Base-by-base conservation (phyloP, 1,140 invertebrate species). In the Hylaeus volcanicus region DNA sequence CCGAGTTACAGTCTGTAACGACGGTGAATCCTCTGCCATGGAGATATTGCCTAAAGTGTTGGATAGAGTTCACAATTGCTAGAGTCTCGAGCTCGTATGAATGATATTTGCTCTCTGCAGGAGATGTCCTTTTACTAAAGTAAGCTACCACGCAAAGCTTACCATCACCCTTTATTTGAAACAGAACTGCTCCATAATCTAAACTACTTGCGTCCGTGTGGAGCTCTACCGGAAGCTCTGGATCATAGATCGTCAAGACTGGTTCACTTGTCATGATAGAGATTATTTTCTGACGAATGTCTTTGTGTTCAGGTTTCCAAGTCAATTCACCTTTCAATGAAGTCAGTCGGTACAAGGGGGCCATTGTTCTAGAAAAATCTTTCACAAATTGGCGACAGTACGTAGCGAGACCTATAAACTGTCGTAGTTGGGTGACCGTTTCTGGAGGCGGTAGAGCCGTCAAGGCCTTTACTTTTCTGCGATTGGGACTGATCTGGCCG, bases 1-100 rank as follows among this genome's bases (percentile, higher is more conserved):
- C 86, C 58, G 68, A 93, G 66, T 89, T 90, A 53, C 91, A 92
- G 82, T 91, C 88, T 0, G 79, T 92, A n/a, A 82, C 64, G 3
- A 79, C 74, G 2, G 55, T 68, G 65, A 81, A 84, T n/a, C 73
- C 51, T 68, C 82, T 73, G 6, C 86, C 89, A 48, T 88, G 81
- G n/a, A 93, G 68, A 81, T 91, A 92, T 55, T 88, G 83, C 11
- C 70, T 77, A 83, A 93, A 92, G 39, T 75, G 72, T 39, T 81
- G 15, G 2, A 84, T 14, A 0, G 70, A 41, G 53, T 74, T 53
- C 9, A 68, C 78, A 5, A 48, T 8, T 0, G 45, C 2, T 8
- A 48, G 8, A 5, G 45, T 48, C 2, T 48, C 45, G 5, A 60
- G 83, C 71, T 83, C 61, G 63, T 63, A 68, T 1, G 41, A 45